A percentile compares a stretch with the other conserved stretches of the same genome.
phyloP scores from a whole-genome alignment of 2,888 invertebrate genomes.

The Cryptus armator region DNA sequence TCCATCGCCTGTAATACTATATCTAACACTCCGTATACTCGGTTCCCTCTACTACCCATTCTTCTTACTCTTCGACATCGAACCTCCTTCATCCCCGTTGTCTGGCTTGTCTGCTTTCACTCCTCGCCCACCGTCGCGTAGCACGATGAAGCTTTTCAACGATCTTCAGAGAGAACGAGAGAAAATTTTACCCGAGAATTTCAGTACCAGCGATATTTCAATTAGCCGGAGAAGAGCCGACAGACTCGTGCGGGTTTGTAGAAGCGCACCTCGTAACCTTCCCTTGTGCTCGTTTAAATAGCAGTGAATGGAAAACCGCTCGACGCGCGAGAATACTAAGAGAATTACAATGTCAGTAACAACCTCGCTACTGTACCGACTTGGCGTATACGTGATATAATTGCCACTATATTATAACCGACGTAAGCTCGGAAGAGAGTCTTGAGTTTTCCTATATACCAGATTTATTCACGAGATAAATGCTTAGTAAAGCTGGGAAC shows the following conservation, averaged over 20 bases:
- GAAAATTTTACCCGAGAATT: conserved; percentile 80
- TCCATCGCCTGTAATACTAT: conserved; percentile 59
- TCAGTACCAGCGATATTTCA: conserved; percentile 83
- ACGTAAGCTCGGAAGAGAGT: neutral
- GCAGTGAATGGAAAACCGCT: conserved; percentile 74
- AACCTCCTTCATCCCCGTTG: conserved; percentile 61
- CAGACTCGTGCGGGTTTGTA: conserved; percentile 13
- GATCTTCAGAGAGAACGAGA: conserved; percentile 37
- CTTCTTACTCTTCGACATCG: conserved; percentile 55
- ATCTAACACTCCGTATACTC: conserved; percentile 31
- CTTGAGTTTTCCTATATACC: too few relatives aligned
- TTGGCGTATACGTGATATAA: conserved; percentile 48
- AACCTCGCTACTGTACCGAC: conserved; percentile 19
- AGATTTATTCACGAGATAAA: neutral
- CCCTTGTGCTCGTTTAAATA: conserved; percentile 76
- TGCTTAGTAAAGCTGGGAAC: neutral
- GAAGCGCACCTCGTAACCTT: conserved; percentile 26
- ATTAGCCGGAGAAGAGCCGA: conserved; percentile 79
- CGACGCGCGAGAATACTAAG: conserved; percentile 35
- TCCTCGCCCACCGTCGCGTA: conserved; percentile 36
- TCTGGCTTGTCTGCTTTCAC: conserved; percentile 61
- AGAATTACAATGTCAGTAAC: conserved; percentile 47
- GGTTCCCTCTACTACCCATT: conserved; percentile 33
- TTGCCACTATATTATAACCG: conserved; percentile 41
- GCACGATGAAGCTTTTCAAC: conserved; percentile 7